Percentiles rank a stretch among this genome's conserved stretches.
phyloP scores from a whole-genome alignment of 2,888 invertebrate species.

The Strigamia crassipes region DNA sequence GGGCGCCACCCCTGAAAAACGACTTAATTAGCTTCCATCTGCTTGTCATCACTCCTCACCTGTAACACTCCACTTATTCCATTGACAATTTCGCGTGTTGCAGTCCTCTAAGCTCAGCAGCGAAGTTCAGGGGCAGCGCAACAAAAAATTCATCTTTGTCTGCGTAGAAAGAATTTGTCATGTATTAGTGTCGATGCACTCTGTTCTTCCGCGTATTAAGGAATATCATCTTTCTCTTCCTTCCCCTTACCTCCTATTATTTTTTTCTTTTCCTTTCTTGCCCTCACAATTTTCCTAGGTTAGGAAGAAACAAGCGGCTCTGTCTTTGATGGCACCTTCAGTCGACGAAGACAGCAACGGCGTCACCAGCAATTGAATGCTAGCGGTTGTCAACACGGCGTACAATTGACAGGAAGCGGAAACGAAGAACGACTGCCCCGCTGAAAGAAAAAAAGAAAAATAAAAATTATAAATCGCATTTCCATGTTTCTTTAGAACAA shows the following conservation, averaged over 20 bases:
- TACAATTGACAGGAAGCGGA: conserved; percentile 19
- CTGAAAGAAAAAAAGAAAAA: neutral
- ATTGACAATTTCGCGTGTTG: no score
- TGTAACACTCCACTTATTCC: neutral
- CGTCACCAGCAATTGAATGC: conserved; percentile 24
- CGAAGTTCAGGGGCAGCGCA: no score
- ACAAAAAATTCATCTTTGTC: no score
- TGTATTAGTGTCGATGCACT: neutral
- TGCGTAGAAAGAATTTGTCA: no score
- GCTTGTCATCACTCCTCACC: conserved; percentile 7
- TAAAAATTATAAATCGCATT: neutral
- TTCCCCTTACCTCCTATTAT: neutral
- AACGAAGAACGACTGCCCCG: conserved; percentile 12
- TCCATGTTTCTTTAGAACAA: neutral
- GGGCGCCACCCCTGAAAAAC: conserved; percentile 29
- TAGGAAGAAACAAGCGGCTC: conserved; percentile 28
- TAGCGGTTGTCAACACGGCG: neutral
- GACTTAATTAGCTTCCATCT: conserved; percentile 36
- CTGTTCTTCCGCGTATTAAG: neutral
- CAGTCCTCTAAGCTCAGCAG: no score
- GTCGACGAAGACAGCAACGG: conserved; percentile 37
- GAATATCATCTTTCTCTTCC: conserved; percentile 10
- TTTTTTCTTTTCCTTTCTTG: conserved; percentile 4
- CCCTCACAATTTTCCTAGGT: neutral
- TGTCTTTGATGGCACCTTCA: conserved; percentile 17